A percentile compares a stretch with the other conserved stretches of the same genome.
phyloP scores from a whole-genome alignment of 2,888 invertebrate genomes.

The Lasioglossum calceatum region DNA sequence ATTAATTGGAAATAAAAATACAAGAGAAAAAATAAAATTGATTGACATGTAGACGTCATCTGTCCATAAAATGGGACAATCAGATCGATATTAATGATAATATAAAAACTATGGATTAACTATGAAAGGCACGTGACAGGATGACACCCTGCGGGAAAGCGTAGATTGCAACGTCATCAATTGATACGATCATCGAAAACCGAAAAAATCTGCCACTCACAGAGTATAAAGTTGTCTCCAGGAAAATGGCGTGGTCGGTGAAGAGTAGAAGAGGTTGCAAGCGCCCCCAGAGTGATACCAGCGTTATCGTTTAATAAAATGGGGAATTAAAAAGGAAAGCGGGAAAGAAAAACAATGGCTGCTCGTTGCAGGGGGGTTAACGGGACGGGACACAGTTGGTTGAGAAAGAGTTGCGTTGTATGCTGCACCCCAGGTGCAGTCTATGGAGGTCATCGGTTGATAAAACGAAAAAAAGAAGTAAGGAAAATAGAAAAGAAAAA shows the following conservation, averaged over 20 bases:
- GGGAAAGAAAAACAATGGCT: not conserved
- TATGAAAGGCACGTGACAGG: not conserved
- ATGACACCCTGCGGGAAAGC: not conserved
- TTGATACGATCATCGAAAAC: not conserved
- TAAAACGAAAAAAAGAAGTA: not conserved
- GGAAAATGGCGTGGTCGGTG: not conserved
- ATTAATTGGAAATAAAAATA: not conserved
- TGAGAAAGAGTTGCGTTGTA: not conserved
- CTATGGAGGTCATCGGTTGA: not conserved
- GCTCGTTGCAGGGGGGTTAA: not conserved
- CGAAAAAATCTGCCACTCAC: not conserved
- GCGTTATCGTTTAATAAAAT: conserved; percentile 5
- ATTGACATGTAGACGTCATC: not conserved
- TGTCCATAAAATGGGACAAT: not conserved
- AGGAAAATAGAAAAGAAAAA: not conserved
- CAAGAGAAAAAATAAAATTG: not conserved
- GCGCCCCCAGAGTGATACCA: not conserved
- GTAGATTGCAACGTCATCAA: not conserved
- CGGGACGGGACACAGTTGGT: not conserved
- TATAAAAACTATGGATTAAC: not conserved
- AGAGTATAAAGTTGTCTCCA: not conserved
- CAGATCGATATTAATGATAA: not conserved
- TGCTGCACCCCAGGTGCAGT: not conserved
- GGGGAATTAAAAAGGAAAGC: not conserved
- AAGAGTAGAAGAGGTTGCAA: not conserved